These are phyloP conservation scores for Haemorhous mexicanus DNA, from an alignment of 2,113 vertebrate species.

Conservation along the genomic window DNA sequence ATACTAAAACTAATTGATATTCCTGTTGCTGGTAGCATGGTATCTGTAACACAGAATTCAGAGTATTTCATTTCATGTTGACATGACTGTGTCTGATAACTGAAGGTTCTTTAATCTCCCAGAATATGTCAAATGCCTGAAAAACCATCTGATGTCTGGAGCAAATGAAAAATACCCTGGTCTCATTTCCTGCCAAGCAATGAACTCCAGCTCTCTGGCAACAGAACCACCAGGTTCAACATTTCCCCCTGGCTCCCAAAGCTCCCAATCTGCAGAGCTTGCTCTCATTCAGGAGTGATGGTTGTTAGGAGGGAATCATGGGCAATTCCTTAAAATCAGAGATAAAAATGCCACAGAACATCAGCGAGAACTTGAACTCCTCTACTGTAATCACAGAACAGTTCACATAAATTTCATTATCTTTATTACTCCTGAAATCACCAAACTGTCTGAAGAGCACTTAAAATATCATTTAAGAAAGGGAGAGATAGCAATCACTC, in stretches of 20 bases:
- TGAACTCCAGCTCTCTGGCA: neutral
- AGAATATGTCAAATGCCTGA: neutral
- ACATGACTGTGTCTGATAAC: neutral
- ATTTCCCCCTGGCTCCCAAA: neutral
- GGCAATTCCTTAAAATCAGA: neutral
- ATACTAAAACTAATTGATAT: neutral
- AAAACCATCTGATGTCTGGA: conserved; percentile 3
- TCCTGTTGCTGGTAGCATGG: neutral
- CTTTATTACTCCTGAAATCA: neutral
- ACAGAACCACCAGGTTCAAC: neutral
- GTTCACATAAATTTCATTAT: neutral
- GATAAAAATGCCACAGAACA: neutral
- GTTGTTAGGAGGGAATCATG: neutral
- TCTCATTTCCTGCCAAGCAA: neutral
- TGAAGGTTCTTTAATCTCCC: neutral
- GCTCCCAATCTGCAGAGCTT: neutral
- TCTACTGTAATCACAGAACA: neutral
- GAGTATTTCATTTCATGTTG: neutral
- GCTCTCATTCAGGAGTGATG: neutral
- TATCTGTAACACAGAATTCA: neutral
- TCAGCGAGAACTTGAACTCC: neutral
- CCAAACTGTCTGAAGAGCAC: neutral
- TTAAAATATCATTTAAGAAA: neutral
- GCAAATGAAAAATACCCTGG: neutral
- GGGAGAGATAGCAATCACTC: neutral